Evolutionary conservation across 1,140 invertebrate species (phyloP), one percentile per base, ranked within the genome.

Genomic region (Drosophila micromelanica): DNA sequence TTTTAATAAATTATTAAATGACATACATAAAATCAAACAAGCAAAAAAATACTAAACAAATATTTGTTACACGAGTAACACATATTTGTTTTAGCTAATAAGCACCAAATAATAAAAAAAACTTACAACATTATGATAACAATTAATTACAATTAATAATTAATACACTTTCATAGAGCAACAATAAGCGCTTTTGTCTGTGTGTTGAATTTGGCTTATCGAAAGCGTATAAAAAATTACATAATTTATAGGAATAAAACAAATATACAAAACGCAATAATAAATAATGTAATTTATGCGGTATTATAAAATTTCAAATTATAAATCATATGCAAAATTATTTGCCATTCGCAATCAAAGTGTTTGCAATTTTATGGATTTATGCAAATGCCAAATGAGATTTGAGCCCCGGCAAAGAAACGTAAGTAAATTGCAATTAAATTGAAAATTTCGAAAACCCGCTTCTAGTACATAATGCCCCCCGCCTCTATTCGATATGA

Each of bases 351-450:
- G 15, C 45, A 63, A 70, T 74, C 61, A n/a, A 56, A 73, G 56
- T 13, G 35, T 38, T 59, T 64, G 46, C 64, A 52, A 15, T 67
- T 68, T 62, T 43, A 73, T 75, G 67, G 67, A 75, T 75, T 75
- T 78, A 78, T 78, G 76, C 73, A 76, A 76, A 76, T 76, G 17
- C 12, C 11, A 65, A 62, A 48, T 43, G 55, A 48, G 43, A 59
- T 56, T 48, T 20, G 23, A 49, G 43, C 46, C 13, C 23, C 37
- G 37, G 27, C 37, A 38, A 60, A 35, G 37, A 46, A 70, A 68
- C 59, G 69, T 72, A 78, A 76, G 76, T 76, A 64, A 72, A 75
- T 48, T 73, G 63, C 55, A 73, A 73, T 78, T 78, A 70, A 71
- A 73, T 69, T 60, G 46, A 23, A 60, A 68, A 40, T 48, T 60